phyloP scores from a whole-genome alignment of 2,797 vertebrate genomes.

The Alouatta caraya region DNA sequence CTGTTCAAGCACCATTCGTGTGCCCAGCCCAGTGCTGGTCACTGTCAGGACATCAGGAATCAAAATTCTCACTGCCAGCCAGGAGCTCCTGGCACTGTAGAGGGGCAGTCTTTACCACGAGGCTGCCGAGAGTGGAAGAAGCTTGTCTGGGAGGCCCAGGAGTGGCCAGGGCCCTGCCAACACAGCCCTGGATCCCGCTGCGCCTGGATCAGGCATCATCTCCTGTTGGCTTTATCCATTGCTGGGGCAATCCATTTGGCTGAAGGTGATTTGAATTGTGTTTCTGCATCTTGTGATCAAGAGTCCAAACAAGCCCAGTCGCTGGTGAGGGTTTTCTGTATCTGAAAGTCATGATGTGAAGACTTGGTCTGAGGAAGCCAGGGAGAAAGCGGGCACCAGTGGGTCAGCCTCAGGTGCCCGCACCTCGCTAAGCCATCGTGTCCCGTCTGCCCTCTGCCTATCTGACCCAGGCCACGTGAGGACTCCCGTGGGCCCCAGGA shows the following conservation, averaged over 20 bases:
- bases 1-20: rapidly evolving
- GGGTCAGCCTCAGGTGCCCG: not conserved
- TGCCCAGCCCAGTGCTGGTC: not conserved
- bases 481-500: rapidly evolving
- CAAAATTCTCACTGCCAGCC: not conserved
- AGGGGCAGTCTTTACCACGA: not conserved
- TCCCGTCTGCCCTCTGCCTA: not conserved
- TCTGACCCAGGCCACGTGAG: rapidly evolving
- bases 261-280: not conserved
- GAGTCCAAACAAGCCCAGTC: not conserved
- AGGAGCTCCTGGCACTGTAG: not conserved
- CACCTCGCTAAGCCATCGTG: rapidly evolving
- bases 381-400: too few species aligned
- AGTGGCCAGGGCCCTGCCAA: not conserved
- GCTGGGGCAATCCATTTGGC: not conserved
- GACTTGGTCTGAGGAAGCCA: not conserved
- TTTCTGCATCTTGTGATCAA: not conserved
- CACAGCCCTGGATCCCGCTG: not conserved
- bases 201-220: not conserved
- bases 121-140: not conserved
- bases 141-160: not conserved
- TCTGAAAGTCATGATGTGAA: not conserved
- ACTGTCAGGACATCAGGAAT: rapidly evolving
- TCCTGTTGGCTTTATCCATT: too few species aligned
- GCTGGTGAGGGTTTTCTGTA: not conserved